Conservation (phyloP, 1,140 invertebrate species). For the Probaryconus sp. region DNA sequence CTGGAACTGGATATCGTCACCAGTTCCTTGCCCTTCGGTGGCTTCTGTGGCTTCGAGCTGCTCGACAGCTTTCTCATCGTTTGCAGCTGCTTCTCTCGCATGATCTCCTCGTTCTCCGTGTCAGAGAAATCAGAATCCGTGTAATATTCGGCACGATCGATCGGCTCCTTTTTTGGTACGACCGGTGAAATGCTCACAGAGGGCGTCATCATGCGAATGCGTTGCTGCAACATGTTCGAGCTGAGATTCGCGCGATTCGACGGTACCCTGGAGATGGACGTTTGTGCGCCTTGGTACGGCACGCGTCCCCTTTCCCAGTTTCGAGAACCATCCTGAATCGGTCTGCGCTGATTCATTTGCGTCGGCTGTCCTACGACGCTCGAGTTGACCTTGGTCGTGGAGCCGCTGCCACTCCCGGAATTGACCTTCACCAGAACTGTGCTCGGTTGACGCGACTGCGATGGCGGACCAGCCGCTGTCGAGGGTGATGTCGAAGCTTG, state of each 20-base stretch:
- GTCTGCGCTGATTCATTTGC: slow-evolving; percentile 22
- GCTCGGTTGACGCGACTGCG: slow-evolving; percentile 67
- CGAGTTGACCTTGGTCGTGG: slow-evolving; percentile 50
- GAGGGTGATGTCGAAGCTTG: slow-evolving; percentile 65
- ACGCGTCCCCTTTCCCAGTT: slow-evolving; percentile 66
- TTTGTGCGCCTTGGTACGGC: slow-evolving; percentile 67
- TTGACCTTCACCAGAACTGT: slow-evolving; percentile 71
- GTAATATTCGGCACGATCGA: slow-evolving; percentile 72
- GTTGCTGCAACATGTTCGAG: slow-evolving; percentile 72
- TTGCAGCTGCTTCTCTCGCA: slow-evolving; percentile 70
- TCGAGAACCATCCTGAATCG: slow-evolving; percentile 51
- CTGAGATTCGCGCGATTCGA: slow-evolving; percentile 62
- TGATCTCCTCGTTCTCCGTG: slow-evolving; percentile 71
- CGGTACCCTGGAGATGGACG: slow-evolving; percentile 73
- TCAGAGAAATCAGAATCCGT: slow-evolving; percentile 75
- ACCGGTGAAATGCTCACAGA: slow-evolving; percentile 78
- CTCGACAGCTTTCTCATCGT: slow-evolving; percentile 65
- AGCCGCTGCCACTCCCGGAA: slow-evolving; percentile 63
- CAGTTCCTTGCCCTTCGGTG: slow-evolving; percentile 77
- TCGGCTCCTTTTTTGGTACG: slow-evolving; percentile 74
- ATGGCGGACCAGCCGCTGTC: slow-evolving; percentile 60
- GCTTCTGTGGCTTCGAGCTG: slow-evolving; percentile 69
- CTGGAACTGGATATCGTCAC: slow-evolving; percentile 83
- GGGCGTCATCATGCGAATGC: slow-evolving; percentile 78
- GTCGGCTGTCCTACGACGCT: neutral